Conservation (phyloP, 2,113 vertebrate species). For the Phaethon lepturus region DNA sequence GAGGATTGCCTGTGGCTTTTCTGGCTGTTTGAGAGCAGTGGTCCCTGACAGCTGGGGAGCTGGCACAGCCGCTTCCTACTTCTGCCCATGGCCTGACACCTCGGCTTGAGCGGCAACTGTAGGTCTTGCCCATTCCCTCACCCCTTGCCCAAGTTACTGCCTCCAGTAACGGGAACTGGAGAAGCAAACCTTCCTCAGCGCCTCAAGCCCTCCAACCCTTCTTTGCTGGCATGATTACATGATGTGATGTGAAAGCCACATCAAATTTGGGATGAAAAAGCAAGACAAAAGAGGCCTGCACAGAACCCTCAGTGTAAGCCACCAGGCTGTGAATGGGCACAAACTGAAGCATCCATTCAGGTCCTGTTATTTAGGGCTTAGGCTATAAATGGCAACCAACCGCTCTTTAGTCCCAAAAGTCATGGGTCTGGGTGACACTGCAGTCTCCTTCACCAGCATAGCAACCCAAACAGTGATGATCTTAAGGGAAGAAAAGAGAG, state of each 20-base stretch:
- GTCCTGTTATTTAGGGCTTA: not conserved
- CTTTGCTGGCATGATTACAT: not conserved
- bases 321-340: not conserved
- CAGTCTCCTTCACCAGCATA: not conserved
- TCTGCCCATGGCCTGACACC: not conserved
- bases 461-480: not conserved
- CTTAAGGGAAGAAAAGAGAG: not conserved
- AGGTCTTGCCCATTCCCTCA: not conserved
- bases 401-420: not conserved
- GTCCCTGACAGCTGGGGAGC: not conserved
- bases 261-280: not conserved
- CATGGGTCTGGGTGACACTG: not conserved
- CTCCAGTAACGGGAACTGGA: not conserved
- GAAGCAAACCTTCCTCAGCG: not conserved
- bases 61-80: not conserved
- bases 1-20: not conserved
- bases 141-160: not conserved
- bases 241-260: not conserved
- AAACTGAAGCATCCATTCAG: not conserved
- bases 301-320: not conserved
- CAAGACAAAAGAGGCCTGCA: not conserved
- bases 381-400: not conserved
- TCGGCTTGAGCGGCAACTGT: not conserved
- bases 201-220: not conserved
- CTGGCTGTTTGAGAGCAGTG: not conserved